Percentiles rank a stretch among this genome's conserved stretches.
These are phyloP conservation scores for Parauchenoglanis ngamensis DNA, from an alignment of 2,797 vertebrate species.

Conservation along the genomic window DNA sequence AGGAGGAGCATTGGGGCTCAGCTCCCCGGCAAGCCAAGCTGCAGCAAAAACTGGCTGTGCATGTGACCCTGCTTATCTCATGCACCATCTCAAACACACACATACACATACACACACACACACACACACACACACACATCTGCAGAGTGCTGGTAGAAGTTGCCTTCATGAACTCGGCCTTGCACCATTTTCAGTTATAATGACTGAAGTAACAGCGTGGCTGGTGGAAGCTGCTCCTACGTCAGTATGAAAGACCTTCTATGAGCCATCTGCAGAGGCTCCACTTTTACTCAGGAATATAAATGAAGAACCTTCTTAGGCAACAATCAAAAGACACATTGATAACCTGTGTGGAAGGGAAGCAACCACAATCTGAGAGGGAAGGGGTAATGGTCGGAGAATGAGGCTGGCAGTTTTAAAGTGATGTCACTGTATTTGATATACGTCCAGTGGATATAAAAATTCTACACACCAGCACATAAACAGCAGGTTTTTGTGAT, in stretches of 20 bases:
- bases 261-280: constrained; percentile 55
- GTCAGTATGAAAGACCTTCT: constrained; percentile 51
- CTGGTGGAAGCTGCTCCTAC: constrained; percentile 43
- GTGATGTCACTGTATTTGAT: constrained; percentile 46
- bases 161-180: constrained; percentile 19
- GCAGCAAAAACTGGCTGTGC: constrained; percentile 60
- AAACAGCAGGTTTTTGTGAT: neutral
- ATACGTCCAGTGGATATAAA: neutral
- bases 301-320: constrained; percentile 68
- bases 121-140: constrained; percentile 35
- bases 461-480: neutral
- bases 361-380: constrained; percentile 51
- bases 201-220: constrained; percentile 22
- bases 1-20: constrained; percentile 61
- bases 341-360: constrained; percentile 60
- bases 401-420: constrained; percentile 54
- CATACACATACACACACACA: constrained; percentile 2
- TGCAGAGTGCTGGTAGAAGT: constrained; percentile 30
- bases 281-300: constrained; percentile 71
- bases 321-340: constrained; percentile 79
- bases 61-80: constrained; percentile 69
- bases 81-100: constrained; percentile 10
- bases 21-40: constrained; percentile 60
- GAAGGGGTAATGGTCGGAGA: constrained; percentile 48
- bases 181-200: constrained; percentile 35